phyloP scores from a whole-genome alignment of 2,113 vertebrate species.

The Mohoua ochrocephala region DNA sequence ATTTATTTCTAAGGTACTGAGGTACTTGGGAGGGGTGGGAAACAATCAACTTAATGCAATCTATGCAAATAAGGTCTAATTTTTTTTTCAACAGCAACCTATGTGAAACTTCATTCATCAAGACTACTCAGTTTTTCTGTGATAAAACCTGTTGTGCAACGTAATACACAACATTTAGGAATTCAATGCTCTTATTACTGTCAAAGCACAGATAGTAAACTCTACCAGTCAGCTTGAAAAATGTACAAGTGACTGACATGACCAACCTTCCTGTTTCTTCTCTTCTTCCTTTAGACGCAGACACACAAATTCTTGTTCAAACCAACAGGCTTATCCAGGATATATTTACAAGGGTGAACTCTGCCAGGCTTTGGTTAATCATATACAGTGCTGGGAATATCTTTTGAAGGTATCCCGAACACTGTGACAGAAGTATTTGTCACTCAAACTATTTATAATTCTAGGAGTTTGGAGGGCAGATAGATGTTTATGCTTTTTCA shows the following conservation, averaged over 20 bases:
- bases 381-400: background rate
- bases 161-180: background rate
- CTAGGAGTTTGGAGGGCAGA: background rate
- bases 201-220: background rate
- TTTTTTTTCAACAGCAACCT: background rate
- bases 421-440: constrained; percentile 39
- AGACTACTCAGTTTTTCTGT: constrained; percentile 4
- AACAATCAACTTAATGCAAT: background rate
- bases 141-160: constrained; percentile 12
- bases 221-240: background rate
- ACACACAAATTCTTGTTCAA: background rate
- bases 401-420: constrained; percentile 6
- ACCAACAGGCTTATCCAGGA: background rate
- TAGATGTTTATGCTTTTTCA: background rate
- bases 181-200: background rate
- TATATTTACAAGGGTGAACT: background rate
- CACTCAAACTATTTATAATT: constrained; percentile 60
- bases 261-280: background rate
- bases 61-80: constrained; percentile 24
- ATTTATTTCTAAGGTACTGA: background rate
- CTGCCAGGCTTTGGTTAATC: constrained; percentile 2
- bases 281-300: background rate
- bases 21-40: constrained; percentile 14
- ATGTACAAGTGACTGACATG: background rate
- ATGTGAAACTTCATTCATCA: constrained; percentile 24